Base-by-base conservation (phyloP, 1,140 invertebrate species). In the Zophobas atratus region DNA sequence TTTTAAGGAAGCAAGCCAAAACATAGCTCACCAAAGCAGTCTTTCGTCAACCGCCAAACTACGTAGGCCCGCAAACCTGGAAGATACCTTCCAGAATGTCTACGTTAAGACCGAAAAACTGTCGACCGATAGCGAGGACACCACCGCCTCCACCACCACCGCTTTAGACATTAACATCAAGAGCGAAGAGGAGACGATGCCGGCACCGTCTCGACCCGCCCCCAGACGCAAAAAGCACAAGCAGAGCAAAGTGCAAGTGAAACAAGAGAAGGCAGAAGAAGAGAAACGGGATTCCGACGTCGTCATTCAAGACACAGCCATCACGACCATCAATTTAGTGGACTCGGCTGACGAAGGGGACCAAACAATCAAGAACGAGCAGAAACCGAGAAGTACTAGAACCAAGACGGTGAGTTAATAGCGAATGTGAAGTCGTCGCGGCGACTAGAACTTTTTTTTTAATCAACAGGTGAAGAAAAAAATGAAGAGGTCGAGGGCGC, bases 161-260 rank as follows among this genome's bases (percentile, higher is more conserved):
- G 2, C 20, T 35, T n/a, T 2, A 6, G 57, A 63, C n/a, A n/a
- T 38, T 6, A 38, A 39, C 38, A 39, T 63, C n/a, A 67, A 67
- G 3, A 67, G 2, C 3, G 49, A 73, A 43, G 35, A n/a, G 8
- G 76, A 74, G 36, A 80, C 78, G 36, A 81, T 82, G 78, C 76
- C 79, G 5, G 79, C 82, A 35, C 81, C 82, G 20, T 46, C 51
- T 70, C 56, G 60, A 70, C 74, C 78, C 34, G 76, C 81, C 8
- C 78, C 79, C 20, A 71, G 70, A 73, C 79, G 36, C 8, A 53
- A 76, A 79, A 75, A 70, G 41, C 46, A 74, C 72, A 80, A 74
- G 70, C n/a, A 20, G 3, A 56, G 33, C 20, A 41, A 5, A 48
- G n/a, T 51, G 48, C 34, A 46, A 8, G 38, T 60, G 36, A 49